Evolutionary conservation across 2,797 vertebrate species (phyloP).

Genomic region (Sus cebifrons): DNA sequence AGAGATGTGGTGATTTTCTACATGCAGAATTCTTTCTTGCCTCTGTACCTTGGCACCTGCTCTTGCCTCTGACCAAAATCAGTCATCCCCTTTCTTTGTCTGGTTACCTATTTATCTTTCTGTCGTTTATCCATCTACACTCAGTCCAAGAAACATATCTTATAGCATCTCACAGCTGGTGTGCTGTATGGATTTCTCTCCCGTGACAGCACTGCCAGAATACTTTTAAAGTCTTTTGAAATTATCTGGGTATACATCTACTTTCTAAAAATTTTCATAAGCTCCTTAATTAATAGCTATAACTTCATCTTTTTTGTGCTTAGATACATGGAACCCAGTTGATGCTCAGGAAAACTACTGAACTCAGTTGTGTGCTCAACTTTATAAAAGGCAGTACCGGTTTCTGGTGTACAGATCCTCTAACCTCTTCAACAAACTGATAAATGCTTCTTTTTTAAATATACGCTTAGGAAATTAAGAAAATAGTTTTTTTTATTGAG

Average conservation of each 20-base stretch:
- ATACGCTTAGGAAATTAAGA: not conserved
- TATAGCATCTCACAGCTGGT: not conserved
- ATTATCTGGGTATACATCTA: not conserved
- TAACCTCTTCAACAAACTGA: conserved; percentile 20
- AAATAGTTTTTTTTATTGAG: conserved; percentile 11
- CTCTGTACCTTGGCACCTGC: not conserved
- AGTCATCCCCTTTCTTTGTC: not conserved
- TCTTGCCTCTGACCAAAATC: not conserved
- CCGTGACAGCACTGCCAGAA: no score
- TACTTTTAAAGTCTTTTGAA: not conserved
- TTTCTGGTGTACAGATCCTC: not conserved
- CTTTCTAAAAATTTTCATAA: conserved; percentile 22
- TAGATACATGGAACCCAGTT: not conserved
- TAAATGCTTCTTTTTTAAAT: not conserved
- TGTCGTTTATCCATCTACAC: not conserved
- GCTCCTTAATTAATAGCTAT: not conserved
- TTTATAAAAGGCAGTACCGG: not conserved
- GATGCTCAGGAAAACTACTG: not conserved
- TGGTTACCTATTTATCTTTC: not conserved
- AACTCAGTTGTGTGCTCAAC: not conserved
- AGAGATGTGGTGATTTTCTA: not conserved
- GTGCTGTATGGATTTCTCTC: not conserved
- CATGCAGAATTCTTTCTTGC: not conserved
- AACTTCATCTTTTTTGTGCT: not conserved
- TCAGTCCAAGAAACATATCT: not conserved